Conservation (phyloP, 2,888 invertebrate genomes). For the Drosophila formosana region DNA sequence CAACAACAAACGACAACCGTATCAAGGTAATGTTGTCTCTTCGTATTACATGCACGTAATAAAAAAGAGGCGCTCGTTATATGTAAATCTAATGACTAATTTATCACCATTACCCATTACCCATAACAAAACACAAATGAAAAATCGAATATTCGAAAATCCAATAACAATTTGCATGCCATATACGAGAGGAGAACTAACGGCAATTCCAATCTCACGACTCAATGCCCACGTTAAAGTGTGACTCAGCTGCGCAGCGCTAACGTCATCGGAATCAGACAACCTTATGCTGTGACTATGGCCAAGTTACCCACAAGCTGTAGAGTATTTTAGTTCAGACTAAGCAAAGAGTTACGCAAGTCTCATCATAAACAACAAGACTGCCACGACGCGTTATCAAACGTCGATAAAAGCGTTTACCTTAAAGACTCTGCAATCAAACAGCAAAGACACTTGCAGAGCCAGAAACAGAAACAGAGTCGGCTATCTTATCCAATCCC, state of each 20-base stretch:
- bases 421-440: slow-evolving; percentile 46
- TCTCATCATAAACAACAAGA: background rate
- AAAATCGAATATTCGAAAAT: background rate
- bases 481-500: slow-evolving; percentile 66
- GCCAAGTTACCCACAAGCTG: background rate
- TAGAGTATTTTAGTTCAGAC: background rate
- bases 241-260: background rate
- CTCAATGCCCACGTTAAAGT: slow-evolving; percentile 36
- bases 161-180: slow-evolving; percentile 53
- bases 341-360: slow-evolving; percentile 44
- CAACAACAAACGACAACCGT: slow-evolving; percentile 10
- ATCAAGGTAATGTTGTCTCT: slow-evolving; percentile 31
- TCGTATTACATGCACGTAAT: slow-evolving; percentile 50
- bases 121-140: background rate
- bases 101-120: slow-evolving; percentile 24
- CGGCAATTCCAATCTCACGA: slow-evolving; percentile 52
- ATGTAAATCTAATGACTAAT: slow-evolving; percentile 57
- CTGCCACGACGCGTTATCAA: slow-evolving; percentile 51
- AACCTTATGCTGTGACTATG: slow-evolving; percentile 14
- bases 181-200: slow-evolving; percentile 52
- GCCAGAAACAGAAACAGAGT: slow-evolving; percentile 2
- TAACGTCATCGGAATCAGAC: slow-evolving; percentile 40
- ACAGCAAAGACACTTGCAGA: slow-evolving; percentile 3
- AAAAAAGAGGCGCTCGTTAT: slow-evolving; percentile 18
- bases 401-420: slow-evolving; percentile 60